Evolutionary conservation across 2,888 invertebrate species (phyloP), one percentile per base, ranked within the genome.

Genomic region (Sarcophaga subvicina): DNA sequence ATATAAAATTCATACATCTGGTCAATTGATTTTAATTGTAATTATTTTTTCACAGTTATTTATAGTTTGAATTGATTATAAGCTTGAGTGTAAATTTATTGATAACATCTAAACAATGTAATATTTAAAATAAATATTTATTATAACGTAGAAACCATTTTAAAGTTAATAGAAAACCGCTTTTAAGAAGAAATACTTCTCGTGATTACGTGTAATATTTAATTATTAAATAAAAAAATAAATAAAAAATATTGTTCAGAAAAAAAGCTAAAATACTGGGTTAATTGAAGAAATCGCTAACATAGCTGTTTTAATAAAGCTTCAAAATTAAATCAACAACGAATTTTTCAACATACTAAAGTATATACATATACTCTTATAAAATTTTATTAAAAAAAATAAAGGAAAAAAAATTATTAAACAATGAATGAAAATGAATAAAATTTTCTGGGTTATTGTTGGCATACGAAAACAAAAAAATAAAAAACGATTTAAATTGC

Each of bases 41-140:
- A 14, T 54, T 54, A 54, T 54, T 17, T 54, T 49, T 49, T 49
- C 14, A 49, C 37, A 1, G 37, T 37, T 37, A 37, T 37, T 69
- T 62, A 20, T 75, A 27, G 12, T n/a, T 64, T 70, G 37, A n/a
- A 37, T 71, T n/a, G 73, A 59, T 47, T 60, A 27, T 4, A 59
- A 54, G 27, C 54, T 67, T 47, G n/a, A 64, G 67, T 73, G 70
- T 60, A 49, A 64, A 75, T 27, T 37, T 47, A 63, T 54, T 86
- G 83, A 86, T 86, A 83, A 75, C 47, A 86, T 86, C 80, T 69
- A 78, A 22, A 78, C 78, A 77, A 75, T 73, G 80, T 86, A 83
- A 86, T 14, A 86, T 73, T 62, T 67, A 80, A 80, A 64, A 77
- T 67, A 83, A 83, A 82, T 79, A 83, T 72, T 72, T 70, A 37